Evolutionary conservation across 2,113 vertebrate species (phyloP).

Genomic region (Hystrix brachyura): DNA sequence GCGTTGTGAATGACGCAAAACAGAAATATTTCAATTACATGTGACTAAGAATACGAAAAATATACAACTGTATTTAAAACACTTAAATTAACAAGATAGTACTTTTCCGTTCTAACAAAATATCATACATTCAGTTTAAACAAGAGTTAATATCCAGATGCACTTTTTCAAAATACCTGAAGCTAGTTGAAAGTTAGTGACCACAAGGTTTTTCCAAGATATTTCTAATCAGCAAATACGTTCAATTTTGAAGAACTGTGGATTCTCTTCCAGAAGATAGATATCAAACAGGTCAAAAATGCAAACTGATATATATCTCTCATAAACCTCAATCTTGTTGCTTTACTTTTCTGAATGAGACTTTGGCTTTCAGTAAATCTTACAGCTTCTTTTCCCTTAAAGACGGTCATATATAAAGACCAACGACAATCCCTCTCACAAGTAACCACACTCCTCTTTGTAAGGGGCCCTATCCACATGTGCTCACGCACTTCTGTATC

Average conservation of each 20-base stretch:
- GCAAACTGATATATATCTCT: slow-evolving; percentile 63
- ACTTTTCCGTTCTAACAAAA: slow-evolving; percentile 84
- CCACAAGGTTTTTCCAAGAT: slow-evolving; percentile 69
- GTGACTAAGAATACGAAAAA: slow-evolving; percentile 87
- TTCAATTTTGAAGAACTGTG: slow-evolving; percentile 70
- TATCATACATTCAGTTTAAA: slow-evolving; percentile 88
- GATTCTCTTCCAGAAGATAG: slow-evolving; percentile 68
- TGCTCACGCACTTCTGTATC: slow-evolving; percentile 20
- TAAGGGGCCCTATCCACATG: not conserved
- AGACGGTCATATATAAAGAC: not conserved
- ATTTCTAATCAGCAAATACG: slow-evolving; percentile 79
- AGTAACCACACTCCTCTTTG: slow-evolving; percentile 68
- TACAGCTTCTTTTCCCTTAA: slow-evolving; percentile 54
- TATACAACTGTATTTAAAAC: slow-evolving; percentile 89
- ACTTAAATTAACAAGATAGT: slow-evolving; percentile 89
- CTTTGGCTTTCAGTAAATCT: slow-evolving; percentile 89
- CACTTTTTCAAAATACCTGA: slow-evolving; percentile 85
- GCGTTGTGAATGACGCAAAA: slow-evolving; percentile 65
- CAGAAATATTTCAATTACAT: slow-evolving; percentile 83
- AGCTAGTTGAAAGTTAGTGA: slow-evolving; percentile 82
- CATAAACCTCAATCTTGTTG: slow-evolving; percentile 53
- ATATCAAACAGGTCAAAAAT: slow-evolving; percentile 75
- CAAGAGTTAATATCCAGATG: slow-evolving; percentile 83
- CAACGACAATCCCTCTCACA: not conserved
- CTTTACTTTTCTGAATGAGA: slow-evolving; percentile 78